Evolutionary conservation across 2,113 vertebrate species (phyloP).

Genomic region (Astur gentilis): DNA sequence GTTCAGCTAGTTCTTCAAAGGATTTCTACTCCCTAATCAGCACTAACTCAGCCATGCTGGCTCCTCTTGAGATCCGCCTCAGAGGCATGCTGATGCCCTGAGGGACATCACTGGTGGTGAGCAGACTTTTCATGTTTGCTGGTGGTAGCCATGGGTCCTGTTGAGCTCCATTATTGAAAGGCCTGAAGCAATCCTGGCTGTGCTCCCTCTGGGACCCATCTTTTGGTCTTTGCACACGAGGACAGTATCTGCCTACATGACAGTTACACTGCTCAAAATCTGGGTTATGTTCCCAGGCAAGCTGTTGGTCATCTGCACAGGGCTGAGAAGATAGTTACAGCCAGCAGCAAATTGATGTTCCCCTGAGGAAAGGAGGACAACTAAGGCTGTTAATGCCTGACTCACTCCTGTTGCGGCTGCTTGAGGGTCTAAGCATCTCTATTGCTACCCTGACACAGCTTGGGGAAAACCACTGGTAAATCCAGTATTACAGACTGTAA

Average conservation of each 20-base stretch:
- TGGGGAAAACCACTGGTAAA: not conserved
- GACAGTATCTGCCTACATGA: not conserved
- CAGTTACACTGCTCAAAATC: not conserved
- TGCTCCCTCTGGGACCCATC: not conserved
- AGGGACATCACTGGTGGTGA: not conserved
- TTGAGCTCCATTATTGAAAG: not conserved
- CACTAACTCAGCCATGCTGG: not conserved
- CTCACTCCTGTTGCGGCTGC: not conserved
- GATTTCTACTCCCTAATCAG: constrained; percentile 19
- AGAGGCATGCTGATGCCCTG: not conserved
- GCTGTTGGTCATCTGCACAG: not conserved
- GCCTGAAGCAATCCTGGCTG: not conserved
- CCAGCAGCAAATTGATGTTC: not conserved
- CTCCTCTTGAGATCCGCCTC: not conserved
- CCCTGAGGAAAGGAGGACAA: not conserved
- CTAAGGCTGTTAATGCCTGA: not conserved
- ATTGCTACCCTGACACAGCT: not conserved
- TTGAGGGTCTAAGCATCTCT: not conserved
- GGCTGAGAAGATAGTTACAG: not conserved
- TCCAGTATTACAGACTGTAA: not conserved
- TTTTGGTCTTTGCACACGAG: not conserved
- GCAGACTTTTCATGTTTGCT: not conserved
- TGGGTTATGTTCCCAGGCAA: constrained; percentile 1
- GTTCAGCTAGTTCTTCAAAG: constrained; percentile 1
- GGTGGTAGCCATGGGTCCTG: not conserved